Percentiles rank a stretch among this genome's conserved stretches.
Evolutionary conservation across 2,888 invertebrate genomes (phyloP).

Genomic region (Caenorhabditis imperialis): DNA sequence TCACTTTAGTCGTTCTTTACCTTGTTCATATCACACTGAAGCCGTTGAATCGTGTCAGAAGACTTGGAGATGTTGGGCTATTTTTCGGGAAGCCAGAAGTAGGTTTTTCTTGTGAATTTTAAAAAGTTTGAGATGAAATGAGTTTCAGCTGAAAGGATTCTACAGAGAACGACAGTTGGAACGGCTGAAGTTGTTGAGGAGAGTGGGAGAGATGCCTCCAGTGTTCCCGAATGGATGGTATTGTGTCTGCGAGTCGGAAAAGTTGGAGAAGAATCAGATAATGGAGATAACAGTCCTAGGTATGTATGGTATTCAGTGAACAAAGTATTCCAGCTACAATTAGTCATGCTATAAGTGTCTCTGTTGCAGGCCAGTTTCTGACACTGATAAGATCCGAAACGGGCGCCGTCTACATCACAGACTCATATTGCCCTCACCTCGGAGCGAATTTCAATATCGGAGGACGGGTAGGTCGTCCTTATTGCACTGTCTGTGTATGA

Average conservation of each 20-base stretch:
- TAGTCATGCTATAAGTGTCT: neutral
- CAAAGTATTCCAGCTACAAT: constrained; percentile 18
- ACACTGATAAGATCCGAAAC: constrained; percentile 84
- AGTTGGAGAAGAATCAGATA: constrained; percentile 82
- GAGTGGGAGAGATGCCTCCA: constrained; percentile 84
- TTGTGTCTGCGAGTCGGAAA: constrained; percentile 84
- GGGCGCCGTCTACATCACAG: constrained; percentile 84
- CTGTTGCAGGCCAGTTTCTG: constrained; percentile 83
- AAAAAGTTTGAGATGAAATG: neutral
- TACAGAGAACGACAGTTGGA: constrained; percentile 62
- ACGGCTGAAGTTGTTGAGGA: constrained; percentile 53
- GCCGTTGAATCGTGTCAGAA: constrained; percentile 60
- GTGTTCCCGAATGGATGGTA: constrained; percentile 94
- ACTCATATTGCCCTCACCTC: constrained; percentile 91
- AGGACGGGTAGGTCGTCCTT: constrained; percentile 81
- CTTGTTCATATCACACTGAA: constrained; percentile 30
- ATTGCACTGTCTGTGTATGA: too few species aligned
- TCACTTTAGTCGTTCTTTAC: constrained; percentile 8
- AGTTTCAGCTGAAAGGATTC: constrained; percentile 57
- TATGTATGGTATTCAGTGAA: constrained; percentile 71
- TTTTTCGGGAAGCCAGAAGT: constrained; percentile 63
- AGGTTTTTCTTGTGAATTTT: too few species aligned
- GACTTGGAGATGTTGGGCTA: constrained; percentile 62
- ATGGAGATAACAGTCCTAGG: constrained; percentile 84
- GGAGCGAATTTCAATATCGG: constrained; percentile 90